Conservation (phyloP, 2,797 vertebrate species). For the Iguana delicatissima region DNA sequence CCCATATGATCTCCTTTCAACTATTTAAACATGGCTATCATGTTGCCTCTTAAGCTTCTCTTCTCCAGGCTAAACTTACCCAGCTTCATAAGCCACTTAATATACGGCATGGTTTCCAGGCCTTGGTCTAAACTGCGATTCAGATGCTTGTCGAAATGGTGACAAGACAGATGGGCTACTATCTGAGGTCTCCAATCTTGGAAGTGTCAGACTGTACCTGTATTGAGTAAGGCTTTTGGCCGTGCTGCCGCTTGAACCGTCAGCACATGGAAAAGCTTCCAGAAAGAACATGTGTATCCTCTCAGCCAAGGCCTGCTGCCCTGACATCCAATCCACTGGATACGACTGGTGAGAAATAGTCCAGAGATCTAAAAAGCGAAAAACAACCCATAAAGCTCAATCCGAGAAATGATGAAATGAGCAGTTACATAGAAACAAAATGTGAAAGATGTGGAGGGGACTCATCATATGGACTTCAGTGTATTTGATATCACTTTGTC, state of each 20-base stretch:
- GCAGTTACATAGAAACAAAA: background rate
- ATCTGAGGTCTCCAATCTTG: fast-evolving
- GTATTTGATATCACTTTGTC: background rate
- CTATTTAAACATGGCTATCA: too few species aligned
- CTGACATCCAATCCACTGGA: slow-evolving; percentile 93
- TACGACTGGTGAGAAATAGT: slow-evolving; percentile 84
- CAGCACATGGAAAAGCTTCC: slow-evolving; percentile 93
- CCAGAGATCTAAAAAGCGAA: slow-evolving; percentile 88
- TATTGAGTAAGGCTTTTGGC: slow-evolving; percentile 84
- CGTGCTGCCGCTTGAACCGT: slow-evolving; percentile 84
- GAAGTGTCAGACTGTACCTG: slow-evolving; percentile 79
- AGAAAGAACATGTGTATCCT: slow-evolving; percentile 93
- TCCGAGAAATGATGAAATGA: background rate
- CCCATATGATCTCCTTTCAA: too few species aligned
- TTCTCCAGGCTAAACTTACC: too few species aligned
- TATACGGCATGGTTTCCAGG: too few species aligned
- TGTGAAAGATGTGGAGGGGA: background rate
- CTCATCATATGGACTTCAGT: too few species aligned
- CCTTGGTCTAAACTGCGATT: too few species aligned
- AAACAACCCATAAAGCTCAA: background rate
- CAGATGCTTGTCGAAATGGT: too few species aligned
- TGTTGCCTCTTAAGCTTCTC: too few species aligned
- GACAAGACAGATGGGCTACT: too few species aligned
- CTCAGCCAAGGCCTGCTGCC: slow-evolving; percentile 88
- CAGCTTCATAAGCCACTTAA: too few species aligned